Base-by-base conservation (phyloP, 1,140 invertebrate genomes). In the Zaprionus taronus region DNA sequence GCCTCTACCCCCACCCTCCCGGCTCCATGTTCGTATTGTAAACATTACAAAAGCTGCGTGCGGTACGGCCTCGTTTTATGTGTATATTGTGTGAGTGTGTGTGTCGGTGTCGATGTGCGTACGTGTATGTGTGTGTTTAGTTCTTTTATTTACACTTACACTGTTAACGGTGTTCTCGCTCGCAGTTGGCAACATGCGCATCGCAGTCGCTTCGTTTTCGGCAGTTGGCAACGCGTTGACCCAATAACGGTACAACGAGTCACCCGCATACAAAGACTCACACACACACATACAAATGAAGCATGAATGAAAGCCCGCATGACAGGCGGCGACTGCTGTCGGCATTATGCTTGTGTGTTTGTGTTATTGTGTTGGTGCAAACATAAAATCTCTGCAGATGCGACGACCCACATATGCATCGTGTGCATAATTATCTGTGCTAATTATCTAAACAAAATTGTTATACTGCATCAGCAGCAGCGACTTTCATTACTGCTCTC, bases 171-270 rank as follows among this genome's bases (percentile, higher is more conserved):
- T 56, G 71, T 24, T 68, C 64, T 74, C 58, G 51, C 79, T 12
- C 36, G 68, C 73, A 22, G 75, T 72, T 73, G 62, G 69, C 75
- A 77, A 63, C 68, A 64, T 61, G 68, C 68, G 69, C 68, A 66
- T 72, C 60, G 22, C 57, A 57, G 58, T 26, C 63, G 26, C 69
- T 77, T 56, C 61, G 44, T 67, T 77, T 72, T 72, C 69, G 69
- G 66, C 82, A 79, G 82, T 84, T 84, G 82, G 81, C 77, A 83
- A 79, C 76, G 85, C 86, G 85, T 79, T 90, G 85, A 90, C 85
- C 85, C 73, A 90, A 90, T 90, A 90, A 82, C 85, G 67, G 85
- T 73, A 76, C 17, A 76, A 66, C 12, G 12, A 75, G 62, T 77
- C 72, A 71, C 71, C 53, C 66, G 67, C 71, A 62, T 70, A 69